Conservation (phyloP, 2,888 invertebrate species). For the Iselma pallidipennis region DNA sequence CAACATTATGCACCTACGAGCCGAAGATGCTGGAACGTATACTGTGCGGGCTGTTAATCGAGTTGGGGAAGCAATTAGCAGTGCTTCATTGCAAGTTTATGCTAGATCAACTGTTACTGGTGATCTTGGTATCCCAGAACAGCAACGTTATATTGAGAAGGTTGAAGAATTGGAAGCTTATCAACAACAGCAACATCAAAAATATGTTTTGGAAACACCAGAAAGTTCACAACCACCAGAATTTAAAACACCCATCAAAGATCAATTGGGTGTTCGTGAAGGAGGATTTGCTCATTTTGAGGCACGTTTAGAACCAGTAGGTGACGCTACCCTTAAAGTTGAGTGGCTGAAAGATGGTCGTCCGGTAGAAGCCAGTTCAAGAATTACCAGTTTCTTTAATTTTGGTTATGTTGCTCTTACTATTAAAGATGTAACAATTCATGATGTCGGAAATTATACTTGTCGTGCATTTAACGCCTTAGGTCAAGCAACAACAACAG, state of each 20-base stretch:
- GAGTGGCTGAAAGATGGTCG: conserved; percentile 94
- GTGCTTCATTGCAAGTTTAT: conserved; percentile 75
- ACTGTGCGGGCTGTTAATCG: conserved; percentile 90
- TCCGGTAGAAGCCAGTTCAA: conserved; percentile 88
- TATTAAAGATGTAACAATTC: conserved; percentile 85
- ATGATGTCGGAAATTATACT: conserved; percentile 88
- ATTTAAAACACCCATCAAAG: conserved; percentile 87
- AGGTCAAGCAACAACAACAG: conserved; percentile 83
- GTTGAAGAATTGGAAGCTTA: conserved; percentile 90
- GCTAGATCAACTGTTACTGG: conserved; percentile 82
- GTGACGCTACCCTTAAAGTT: conserved; percentile 85
- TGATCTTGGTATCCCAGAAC: conserved; percentile 83
- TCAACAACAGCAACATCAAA: conserved; percentile 79
- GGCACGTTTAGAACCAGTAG: conserved; percentile 90
- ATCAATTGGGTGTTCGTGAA: conserved; percentile 84
- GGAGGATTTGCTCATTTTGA: conserved; percentile 96
- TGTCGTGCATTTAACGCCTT: conserved; percentile 86
- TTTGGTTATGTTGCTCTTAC: conserved; percentile 95
- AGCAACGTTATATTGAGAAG: conserved; percentile 87
- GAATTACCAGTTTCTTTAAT: conserved; percentile 91
- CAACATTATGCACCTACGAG: conserved; percentile 97
- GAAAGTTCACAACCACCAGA: conserved; percentile 81
- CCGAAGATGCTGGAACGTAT: conserved; percentile 96
- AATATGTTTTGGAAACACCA: conserved; percentile 77
- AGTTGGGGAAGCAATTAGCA: conserved; percentile 87